These are phyloP conservation scores for Trichosurus vulpecula DNA, from an alignment of 2,797 vertebrate species.

Conservation along the genomic window DNA sequence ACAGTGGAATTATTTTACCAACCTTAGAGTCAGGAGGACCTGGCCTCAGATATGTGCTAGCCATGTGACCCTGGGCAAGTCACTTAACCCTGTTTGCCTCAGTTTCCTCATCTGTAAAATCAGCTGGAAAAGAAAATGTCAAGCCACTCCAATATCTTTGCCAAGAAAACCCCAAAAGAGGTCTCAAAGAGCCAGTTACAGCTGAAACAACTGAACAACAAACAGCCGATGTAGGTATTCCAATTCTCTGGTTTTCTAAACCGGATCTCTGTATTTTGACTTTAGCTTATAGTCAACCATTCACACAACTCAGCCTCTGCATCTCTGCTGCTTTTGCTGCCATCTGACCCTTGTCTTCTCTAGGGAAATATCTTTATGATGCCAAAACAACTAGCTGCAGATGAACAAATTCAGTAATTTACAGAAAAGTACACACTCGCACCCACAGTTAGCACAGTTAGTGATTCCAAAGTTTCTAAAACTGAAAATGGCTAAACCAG, in stretches of 20 bases:
- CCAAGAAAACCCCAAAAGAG: background rate
- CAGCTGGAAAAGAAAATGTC: background rate
- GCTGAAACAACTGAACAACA: background rate
- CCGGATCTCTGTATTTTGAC: no score
- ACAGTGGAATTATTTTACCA: background rate
- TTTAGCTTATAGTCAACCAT: no score
- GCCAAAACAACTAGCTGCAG: no score
- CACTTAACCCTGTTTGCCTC: background rate
- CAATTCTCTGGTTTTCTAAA: background rate
- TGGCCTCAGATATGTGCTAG: background rate
- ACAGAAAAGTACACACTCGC: no score
- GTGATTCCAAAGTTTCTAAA: no score
- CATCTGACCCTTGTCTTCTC: no score
- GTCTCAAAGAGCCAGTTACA: background rate
- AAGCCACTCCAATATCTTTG: background rate
- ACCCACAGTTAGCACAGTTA: no score
- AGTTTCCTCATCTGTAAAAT: background rate
- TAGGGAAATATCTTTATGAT: no score
- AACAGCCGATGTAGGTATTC: background rate
- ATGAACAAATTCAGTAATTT: no score
- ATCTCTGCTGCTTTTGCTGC: no score
- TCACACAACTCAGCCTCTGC: no score
- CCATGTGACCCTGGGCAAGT: background rate
- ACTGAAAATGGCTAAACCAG: no score
- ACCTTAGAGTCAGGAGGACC: background rate